Conservation (phyloP, 2,797 vertebrate species). For the Rhynchonycteris naso region DNA sequence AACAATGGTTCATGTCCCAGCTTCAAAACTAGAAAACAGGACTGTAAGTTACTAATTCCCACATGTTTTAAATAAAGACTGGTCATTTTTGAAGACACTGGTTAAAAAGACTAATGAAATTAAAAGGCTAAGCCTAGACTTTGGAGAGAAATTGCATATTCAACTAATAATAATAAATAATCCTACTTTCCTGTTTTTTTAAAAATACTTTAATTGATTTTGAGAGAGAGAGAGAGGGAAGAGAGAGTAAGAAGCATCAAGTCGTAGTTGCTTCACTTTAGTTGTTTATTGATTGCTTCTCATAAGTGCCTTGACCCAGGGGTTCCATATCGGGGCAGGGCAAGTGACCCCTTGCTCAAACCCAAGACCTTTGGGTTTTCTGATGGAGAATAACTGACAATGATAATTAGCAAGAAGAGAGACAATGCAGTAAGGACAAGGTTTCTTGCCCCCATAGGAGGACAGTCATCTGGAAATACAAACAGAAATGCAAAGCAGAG, state of each 20-base stretch:
- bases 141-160: not conserved
- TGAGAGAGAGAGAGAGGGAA: no score
- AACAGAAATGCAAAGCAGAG: slow-evolving; percentile 6
- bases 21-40: not conserved
- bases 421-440: not conserved
- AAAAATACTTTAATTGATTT: no score
- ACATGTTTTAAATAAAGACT: slow-evolving; percentile 6
- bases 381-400: slow-evolving; percentile 41
- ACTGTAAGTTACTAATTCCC: not conserved
- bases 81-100: not conserved
- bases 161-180: not conserved
- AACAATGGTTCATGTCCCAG: not conserved
- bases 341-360: no score
- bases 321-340: no score
- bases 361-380: not conserved
- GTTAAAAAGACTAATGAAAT: not conserved
- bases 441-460: not conserved
- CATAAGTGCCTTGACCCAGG: no score
- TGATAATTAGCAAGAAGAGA: slow-evolving; percentile 47
- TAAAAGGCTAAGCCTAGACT: not conserved
- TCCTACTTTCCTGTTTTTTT: not conserved
- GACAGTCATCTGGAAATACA: not conserved
- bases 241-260: no score
- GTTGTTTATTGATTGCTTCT: no score
- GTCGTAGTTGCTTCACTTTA: no score